phyloP scores from a whole-genome alignment of 2,888 invertebrate species.

The Norana najaformis region DNA sequence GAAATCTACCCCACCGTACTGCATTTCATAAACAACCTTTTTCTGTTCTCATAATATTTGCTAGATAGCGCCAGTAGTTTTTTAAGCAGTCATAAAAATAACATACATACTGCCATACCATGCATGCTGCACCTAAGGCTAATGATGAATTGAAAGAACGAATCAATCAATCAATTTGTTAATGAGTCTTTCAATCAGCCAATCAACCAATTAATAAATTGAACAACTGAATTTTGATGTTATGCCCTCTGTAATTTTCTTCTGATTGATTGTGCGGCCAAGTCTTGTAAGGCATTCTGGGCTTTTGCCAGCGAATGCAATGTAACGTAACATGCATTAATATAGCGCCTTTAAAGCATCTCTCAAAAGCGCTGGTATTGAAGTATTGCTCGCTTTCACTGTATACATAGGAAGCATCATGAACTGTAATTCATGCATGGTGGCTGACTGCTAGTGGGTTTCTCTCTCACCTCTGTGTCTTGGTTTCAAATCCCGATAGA shows the following conservation, averaged over 20 bases:
- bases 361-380: no score
- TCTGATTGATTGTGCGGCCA: not conserved
- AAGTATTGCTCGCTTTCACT: not conserved
- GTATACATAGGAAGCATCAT: no score
- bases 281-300: not conserved
- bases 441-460: not conserved
- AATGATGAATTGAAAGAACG: not conserved
- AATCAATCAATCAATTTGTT: not conserved
- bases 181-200: not conserved
- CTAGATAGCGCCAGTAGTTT: no score
- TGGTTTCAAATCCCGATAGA: not conserved
- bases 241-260: not conserved
- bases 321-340: no score
- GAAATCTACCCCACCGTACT: no score
- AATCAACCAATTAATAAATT: not conserved
- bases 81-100: no score
- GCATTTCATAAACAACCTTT: no score
- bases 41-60: no score
- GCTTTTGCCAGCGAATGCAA: not conserved
- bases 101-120: no score
- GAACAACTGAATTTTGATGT: not conserved
- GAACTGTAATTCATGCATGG: not conserved
- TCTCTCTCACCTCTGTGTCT: not conserved
- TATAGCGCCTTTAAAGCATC: no score
- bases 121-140: not conserved